Evolutionary conservation across 2,113 vertebrate species (phyloP).

Genomic region (Bubo blakistoni): DNA sequence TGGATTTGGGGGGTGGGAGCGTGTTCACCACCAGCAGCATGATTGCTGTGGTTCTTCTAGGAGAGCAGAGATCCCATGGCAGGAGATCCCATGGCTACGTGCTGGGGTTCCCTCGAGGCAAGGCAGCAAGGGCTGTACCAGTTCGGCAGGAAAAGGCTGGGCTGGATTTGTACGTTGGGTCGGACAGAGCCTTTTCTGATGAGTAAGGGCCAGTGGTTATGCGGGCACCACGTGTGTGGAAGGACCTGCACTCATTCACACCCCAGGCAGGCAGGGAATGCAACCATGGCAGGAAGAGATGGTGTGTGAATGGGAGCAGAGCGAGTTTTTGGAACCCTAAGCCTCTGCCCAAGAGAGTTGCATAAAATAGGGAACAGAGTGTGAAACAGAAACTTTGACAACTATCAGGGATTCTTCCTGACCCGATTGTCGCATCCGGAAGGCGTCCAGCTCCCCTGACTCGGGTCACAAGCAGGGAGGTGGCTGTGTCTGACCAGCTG

Average conservation of each 20-base stretch:
- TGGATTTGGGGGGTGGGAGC: neutral
- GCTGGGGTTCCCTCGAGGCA: neutral
- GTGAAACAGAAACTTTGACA: neutral
- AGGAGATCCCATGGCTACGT: accelerated
- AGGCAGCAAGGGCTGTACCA: neutral
- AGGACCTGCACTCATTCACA: neutral
- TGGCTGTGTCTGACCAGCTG: neutral
- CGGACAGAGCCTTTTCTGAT: neutral
- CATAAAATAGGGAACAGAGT: neutral
- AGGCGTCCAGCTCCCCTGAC: neutral
- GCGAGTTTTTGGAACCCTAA: neutral
- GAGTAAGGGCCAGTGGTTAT: neutral
- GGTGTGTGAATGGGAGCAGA: neutral
- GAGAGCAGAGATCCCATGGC: neutral
- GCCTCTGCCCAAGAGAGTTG: neutral
- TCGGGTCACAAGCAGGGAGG: neutral
- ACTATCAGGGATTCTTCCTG: neutral
- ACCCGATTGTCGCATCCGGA: accelerated
- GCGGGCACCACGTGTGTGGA: accelerated
- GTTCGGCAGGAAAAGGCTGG: neutral
- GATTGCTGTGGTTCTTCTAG: neutral
- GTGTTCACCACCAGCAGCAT: neutral
- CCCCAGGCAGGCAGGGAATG: neutral
- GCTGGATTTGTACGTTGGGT: neutral
- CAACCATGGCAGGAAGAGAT: neutral